phyloP scores from a whole-genome alignment of 2,888 invertebrate species.

The Epistrophe grossulariae region DNA sequence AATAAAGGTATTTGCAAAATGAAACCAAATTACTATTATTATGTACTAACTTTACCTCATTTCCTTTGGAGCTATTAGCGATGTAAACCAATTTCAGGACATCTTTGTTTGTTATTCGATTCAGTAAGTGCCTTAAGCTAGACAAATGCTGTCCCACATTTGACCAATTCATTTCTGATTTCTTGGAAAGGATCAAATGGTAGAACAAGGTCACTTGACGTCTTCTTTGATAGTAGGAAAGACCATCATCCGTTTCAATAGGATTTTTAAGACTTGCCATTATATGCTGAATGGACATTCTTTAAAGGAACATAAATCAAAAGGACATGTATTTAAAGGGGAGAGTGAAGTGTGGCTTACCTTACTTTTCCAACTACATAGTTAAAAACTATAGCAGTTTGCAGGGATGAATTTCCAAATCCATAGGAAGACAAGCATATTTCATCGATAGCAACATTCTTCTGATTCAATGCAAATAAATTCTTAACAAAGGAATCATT shows the following conservation, averaged over 20 bases:
- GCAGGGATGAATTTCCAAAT: constrained; percentile 78
- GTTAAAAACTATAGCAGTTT: constrained; percentile 72
- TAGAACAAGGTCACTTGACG: constrained; percentile 80
- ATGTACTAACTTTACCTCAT: constrained; percentile 77
- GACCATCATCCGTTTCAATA: constrained; percentile 61
- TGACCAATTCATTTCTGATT: constrained; percentile 64
- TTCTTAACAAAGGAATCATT: constrained; percentile 79
- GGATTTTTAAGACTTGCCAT: constrained; percentile 77
- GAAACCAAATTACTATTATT: not conserved
- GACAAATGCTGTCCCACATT: constrained; percentile 70
- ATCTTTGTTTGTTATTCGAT: constrained; percentile 78
- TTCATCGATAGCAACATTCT: constrained; percentile 64
- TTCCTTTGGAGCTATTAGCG: constrained; percentile 81
- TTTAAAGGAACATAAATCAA: constrained; percentile 46
- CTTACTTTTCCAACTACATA: constrained; percentile 80
- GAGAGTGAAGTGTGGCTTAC: constrained; percentile 73
- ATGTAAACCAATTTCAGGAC: constrained; percentile 79
- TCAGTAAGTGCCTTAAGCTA: constrained; percentile 78
- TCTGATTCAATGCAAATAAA: constrained; percentile 76
- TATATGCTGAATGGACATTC: constrained; percentile 81
- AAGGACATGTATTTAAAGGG: too few relatives aligned
- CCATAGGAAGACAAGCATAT: constrained; percentile 77
- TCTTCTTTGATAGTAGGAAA: constrained; percentile 77
- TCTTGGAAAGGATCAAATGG: constrained; percentile 78
- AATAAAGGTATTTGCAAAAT: not conserved